Evolutionary conservation across 2,888 invertebrate genomes (phyloP).

Genomic region (Ametastegia equiseti): DNA sequence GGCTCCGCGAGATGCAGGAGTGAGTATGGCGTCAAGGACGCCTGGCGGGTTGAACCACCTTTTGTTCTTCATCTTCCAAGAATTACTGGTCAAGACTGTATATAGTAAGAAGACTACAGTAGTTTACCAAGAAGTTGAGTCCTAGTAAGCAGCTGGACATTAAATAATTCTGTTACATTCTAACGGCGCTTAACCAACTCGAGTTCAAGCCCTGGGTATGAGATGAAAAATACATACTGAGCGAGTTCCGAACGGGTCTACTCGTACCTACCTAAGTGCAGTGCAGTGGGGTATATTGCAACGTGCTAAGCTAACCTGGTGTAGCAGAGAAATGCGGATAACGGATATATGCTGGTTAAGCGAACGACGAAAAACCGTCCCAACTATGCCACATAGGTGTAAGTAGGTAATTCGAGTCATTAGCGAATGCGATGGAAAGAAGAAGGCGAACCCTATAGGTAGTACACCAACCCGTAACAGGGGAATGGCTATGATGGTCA

Average conservation of each 20-base stretch:
- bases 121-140: constrained; percentile 29
- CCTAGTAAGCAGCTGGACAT: constrained; percentile 39
- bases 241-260: constrained; percentile 42
- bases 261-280: not conserved
- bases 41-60: constrained; percentile 44
- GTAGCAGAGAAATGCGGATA: constrained; percentile 27
- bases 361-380: constrained; percentile 38
- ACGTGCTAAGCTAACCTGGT: no score
- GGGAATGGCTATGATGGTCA: no score
- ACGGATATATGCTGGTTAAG: constrained; percentile 26
- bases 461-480: not conserved
- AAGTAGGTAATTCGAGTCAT: constrained; percentile 31
- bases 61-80: constrained; percentile 43
- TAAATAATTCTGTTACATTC: constrained; percentile 47
- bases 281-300: no score
- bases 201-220: constrained; percentile 26
- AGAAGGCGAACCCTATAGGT: not conserved
- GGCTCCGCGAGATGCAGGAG: not conserved
- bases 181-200: constrained; percentile 44
- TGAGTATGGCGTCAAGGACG: constrained; percentile 38
- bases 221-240: constrained; percentile 35
- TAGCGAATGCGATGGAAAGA: constrained; percentile 23
- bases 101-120: not conserved
- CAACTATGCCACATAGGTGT: not conserved
- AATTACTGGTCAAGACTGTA: not conserved